Evolutionary conservation across 2,888 invertebrate species (phyloP).

Genomic region (Aleiodes leptofemur): DNA sequence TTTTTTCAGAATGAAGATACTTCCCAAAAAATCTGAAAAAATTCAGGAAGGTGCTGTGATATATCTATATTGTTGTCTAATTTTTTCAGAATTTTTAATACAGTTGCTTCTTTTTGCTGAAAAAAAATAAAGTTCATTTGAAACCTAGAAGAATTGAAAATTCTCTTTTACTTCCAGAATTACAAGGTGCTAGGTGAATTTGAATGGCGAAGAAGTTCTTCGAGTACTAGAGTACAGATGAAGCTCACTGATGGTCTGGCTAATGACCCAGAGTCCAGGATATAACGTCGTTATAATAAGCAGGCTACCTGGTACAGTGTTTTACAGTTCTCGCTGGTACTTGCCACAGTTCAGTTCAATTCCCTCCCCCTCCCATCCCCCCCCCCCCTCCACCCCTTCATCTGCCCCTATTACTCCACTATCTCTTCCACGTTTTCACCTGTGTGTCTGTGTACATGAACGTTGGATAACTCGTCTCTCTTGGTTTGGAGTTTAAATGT

Average conservation of each 20-base stretch:
- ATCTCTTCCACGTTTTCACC: constrained; percentile 17
- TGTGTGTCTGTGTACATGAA: constrained; percentile 6
- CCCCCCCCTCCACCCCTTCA: background rate
- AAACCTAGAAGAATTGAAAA: no score
- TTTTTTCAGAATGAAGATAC: no score
- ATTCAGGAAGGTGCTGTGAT: no score
- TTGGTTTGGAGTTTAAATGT: constrained; percentile 63
- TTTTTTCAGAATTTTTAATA: background rate
- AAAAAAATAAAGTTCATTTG: background rate
- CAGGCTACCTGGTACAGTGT: constrained; percentile 57
- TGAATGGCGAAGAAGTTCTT: constrained; percentile 41
- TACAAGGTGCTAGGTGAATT: constrained; percentile 10
- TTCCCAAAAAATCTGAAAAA: constrained; percentile 45
- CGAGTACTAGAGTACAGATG: constrained; percentile 48
- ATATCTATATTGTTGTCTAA: background rate
- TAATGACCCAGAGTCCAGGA: constrained; percentile 59
- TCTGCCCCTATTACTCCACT: background rate
- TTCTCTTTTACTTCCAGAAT: background rate
- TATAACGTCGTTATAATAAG: constrained; percentile 69
- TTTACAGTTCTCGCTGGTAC: constrained; percentile 57
- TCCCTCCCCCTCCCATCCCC: background rate
- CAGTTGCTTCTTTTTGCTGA: no score
- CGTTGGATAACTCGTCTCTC: constrained; percentile 40
- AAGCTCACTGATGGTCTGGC: constrained; percentile 59
- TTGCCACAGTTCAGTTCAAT: constrained; percentile 34